Evolutionary conservation across 2,888 invertebrate genomes (phyloP).

Genomic region (Apodemia duryi): DNA sequence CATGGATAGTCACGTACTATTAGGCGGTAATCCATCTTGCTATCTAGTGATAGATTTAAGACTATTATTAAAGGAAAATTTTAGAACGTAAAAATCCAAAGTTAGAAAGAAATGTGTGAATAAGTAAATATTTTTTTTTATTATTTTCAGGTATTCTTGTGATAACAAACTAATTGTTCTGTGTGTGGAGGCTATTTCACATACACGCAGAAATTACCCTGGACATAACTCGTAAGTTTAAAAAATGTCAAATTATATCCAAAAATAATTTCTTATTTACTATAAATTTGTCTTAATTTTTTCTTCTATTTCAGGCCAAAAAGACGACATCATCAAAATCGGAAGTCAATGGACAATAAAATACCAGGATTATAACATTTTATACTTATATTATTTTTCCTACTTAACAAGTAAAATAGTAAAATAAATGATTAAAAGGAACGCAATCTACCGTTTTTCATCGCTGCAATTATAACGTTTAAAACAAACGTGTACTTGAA

Average conservation of each 20-base stretch:
- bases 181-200: constrained; percentile 50
- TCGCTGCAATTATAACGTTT: not conserved
- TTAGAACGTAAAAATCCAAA: too few relatives aligned
- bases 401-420: not conserved
- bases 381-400: not conserved
- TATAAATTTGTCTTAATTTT: not conserved
- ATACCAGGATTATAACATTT: not conserved
- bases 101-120: too few relatives aligned
- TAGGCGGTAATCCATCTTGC: too few relatives aligned
- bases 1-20: too few relatives aligned
- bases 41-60: too few relatives aligned
- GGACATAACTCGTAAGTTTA: constrained; percentile 31
- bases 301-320: not conserved
- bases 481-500: not conserved
- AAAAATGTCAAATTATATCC: not conserved
- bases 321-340: constrained; percentile 1
- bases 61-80: too few relatives aligned
- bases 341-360: not conserved
- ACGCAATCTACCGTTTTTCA: not conserved
- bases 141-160: constrained; percentile 49
- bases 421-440: not conserved
- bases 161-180: constrained; percentile 57
- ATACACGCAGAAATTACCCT: constrained; percentile 27
- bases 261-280: not conserved
- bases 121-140: constrained; percentile 2